Evolutionary conservation across 2,888 invertebrate genomes (phyloP).

Genomic region (Cecidostiba fungosa): DNA sequence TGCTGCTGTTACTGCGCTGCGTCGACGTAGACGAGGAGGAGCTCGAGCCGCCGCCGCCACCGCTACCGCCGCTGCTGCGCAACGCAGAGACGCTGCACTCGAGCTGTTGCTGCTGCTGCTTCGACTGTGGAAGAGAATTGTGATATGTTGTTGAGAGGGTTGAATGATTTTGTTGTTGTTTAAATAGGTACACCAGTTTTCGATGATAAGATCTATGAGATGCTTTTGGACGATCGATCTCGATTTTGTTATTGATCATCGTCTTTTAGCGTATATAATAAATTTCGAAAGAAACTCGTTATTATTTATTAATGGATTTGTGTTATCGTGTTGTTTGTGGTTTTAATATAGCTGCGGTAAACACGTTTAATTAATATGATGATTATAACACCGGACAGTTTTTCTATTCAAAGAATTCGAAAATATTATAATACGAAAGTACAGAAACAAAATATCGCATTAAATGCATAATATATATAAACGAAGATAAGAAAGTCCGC

Average conservation of each 20-base stretch:
- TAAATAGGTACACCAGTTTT: neutral
- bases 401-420: too few relatives aligned
- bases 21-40: conserved; percentile 63
- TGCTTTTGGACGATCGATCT: too few relatives aligned
- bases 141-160: neutral
- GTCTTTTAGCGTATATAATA: too few relatives aligned
- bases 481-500: neutral
- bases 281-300: too few relatives aligned
- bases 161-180: neutral
- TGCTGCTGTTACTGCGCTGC: conserved; percentile 63
- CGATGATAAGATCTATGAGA: too few relatives aligned
- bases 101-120: conserved; percentile 32
- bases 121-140: neutral
- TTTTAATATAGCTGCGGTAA: too few relatives aligned
- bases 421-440: too few relatives aligned
- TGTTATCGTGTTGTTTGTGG: too few relatives aligned
- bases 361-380: too few relatives aligned
- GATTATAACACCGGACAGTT: too few relatives aligned
- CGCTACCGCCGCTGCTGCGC: conserved; percentile 34
- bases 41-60: conserved; percentile 47
- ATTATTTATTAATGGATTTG: too few relatives aligned
- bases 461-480: neutral
- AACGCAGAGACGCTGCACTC: conserved; percentile 39
- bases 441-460: neutral
- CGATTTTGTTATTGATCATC: neutral